Evolutionary conservation across 2,888 invertebrate genomes (phyloP), one percentile per base, ranked within the genome.

Genomic region (Theristus sp.): DNA sequence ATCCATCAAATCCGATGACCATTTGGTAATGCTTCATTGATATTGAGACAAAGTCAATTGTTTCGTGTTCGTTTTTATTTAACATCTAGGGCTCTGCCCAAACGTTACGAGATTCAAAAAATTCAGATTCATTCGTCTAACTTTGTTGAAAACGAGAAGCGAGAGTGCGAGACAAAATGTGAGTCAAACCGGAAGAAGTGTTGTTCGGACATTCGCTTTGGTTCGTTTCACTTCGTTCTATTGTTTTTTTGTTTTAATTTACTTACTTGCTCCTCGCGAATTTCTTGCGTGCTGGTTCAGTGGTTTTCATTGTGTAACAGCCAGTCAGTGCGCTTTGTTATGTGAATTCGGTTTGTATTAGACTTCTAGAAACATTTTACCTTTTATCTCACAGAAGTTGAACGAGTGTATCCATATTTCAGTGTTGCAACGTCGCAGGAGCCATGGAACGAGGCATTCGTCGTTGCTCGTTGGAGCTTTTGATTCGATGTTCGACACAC

Each of bases 161-260:
- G n/a, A n/a, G n/a, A n/a, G n/a, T n/a, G n/a, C n/a, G n/a, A n/a
- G n/a, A n/a, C n/a, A n/a, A 70, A 68, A 94, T 94, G 89, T 94
- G 93, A 90, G 84, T 91, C 69, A 89, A 89, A 79, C 93, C 93
- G 65, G 86, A 90, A 78, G 91, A 93, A 80, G 84, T 90, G 68
- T 81, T 90, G 68, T 78, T 94, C 69, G 87, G 89, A 66, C 85
- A 87, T 76, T 85, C 91, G 68, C 82, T 94, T 73, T 94, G 93
- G 94, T 93, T 83, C 79, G 80, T 76, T 31, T 57, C 17, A 2
- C 57, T 24, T 47, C 1, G n/a, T 29, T 25, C 29, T 25, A n/a
- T 62, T 2, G 28, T 54, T 57, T 20, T 24, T 25, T 10, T 25
- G 6, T 55, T 26, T 27, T 55, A 24, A 26, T 13, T 55, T 56